Evolutionary conservation across 1,140 invertebrate genomes (phyloP).

Genomic region (Heliconius himera): DNA sequence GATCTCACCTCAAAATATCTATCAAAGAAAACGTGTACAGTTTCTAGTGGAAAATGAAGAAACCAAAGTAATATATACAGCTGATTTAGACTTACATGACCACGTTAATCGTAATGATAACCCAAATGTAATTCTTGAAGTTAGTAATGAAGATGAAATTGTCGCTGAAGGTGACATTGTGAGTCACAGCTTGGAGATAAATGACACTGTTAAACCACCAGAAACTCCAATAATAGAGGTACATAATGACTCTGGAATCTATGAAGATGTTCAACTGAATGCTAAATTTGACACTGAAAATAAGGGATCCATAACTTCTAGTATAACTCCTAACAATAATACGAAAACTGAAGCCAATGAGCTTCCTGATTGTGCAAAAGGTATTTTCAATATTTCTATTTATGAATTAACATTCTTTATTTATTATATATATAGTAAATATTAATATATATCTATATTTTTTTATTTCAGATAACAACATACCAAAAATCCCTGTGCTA

Average conservation of each 20-base stretch:
- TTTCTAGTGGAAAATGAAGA: constrained; percentile 84
- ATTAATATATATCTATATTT: constrained; percentile 17
- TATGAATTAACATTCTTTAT: no score
- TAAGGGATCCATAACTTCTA: not conserved
- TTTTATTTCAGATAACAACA: constrained; percentile 68
- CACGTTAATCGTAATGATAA: constrained; percentile 34
- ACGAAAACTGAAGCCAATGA: not conserved
- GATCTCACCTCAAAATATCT: constrained; percentile 59
- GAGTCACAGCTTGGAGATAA: constrained; percentile 53
- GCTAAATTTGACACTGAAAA: not conserved
- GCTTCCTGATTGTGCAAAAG: not conserved
- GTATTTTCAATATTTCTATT: not conserved
- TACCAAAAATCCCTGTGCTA: constrained; percentile 67
- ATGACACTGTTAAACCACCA: not conserved
- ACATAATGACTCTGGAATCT: constrained; percentile 39
- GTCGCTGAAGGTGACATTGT: constrained; percentile 63
- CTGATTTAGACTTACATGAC: constrained; percentile 69
- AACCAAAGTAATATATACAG: constrained; percentile 74
- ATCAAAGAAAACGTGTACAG: constrained; percentile 83
- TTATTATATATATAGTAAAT: not conserved
- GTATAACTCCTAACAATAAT: not conserved
- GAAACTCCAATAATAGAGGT: constrained; percentile 14
- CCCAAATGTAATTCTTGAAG: constrained; percentile 44
- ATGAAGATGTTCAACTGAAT: constrained; percentile 52
- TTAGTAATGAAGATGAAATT: constrained; percentile 40